Percentiles rank a stretch among this genome's conserved stretches.
These are phyloP conservation scores for Dendroctonus valens DNA, from an alignment of 1,140 invertebrate species.

Conservation along the genomic window DNA sequence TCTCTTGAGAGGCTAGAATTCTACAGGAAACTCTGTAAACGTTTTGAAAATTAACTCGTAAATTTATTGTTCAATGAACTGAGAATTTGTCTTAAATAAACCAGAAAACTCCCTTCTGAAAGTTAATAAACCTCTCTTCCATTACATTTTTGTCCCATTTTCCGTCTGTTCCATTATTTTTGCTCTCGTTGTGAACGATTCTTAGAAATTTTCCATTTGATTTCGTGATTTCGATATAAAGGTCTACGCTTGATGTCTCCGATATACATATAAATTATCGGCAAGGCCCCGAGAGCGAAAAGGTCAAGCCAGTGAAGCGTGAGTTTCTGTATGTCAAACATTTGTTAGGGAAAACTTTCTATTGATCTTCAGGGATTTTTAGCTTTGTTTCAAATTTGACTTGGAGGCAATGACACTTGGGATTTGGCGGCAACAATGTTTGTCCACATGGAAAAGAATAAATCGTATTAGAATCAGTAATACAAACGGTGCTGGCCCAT, in stretches of 20 bases:
- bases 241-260: slow-evolving; percentile 19
- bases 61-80: no score
- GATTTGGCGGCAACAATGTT: not conserved
- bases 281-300: slow-evolving; percentile 13
- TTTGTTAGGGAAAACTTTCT: slow-evolving; percentile 21
- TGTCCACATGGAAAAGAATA: no score
- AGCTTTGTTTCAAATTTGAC: not conserved
- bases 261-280: slow-evolving; percentile 21
- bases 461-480: no score
- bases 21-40: no score
- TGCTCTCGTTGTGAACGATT: no score
- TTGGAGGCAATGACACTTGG: slow-evolving; percentile 6
- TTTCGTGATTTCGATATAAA: slow-evolving; percentile 23
- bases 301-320: slow-evolving; percentile 20
- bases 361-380: slow-evolving; percentile 19
- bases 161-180: not conserved
- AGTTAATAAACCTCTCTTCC: slow-evolving; percentile 4
- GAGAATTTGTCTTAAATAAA: not conserved
- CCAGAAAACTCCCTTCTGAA: not conserved
- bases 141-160: not conserved
- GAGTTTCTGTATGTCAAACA: slow-evolving; percentile 24
- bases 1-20: no score
- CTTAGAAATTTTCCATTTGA: slow-evolving; percentile 22
- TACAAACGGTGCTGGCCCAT: no score
- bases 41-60: no score